These are phyloP conservation scores for Rhincodon typus DNA, from an alignment of 2,797 vertebrate genomes.

Conservation along the genomic window DNA sequence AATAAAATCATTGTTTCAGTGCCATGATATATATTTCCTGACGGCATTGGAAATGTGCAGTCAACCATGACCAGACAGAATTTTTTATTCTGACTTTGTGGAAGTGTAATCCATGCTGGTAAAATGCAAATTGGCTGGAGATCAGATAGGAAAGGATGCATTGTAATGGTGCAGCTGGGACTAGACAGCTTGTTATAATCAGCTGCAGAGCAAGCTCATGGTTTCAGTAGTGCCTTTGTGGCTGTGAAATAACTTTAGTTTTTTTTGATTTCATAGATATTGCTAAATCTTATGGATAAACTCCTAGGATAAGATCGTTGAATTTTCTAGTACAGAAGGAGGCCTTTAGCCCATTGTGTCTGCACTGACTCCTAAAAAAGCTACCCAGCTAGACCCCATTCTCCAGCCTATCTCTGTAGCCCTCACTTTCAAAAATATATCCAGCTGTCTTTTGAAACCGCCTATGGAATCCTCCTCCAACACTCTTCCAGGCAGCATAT, in stretches of 20 bases:
- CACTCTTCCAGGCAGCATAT: too few relatives aligned
- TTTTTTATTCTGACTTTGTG: background rate
- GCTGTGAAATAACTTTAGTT: background rate
- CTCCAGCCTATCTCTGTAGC: too few relatives aligned
- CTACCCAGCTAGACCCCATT: too few relatives aligned
- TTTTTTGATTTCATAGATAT: background rate
- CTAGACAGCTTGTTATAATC: background rate
- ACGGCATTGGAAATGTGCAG: background rate
- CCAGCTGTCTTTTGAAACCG: too few relatives aligned
- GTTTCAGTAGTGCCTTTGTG: background rate
- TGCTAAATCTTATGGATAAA: too few relatives aligned
- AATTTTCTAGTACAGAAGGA: too few relatives aligned
- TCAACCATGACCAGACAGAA: too few relatives aligned
- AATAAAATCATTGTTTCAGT: background rate
- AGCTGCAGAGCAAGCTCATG: background rate
- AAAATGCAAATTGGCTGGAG: constrained; percentile 21
- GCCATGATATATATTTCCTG: background rate
- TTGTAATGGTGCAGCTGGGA: background rate
- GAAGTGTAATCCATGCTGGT: background rate
- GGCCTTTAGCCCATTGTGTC: too few relatives aligned
- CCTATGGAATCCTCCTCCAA: too few relatives aligned
- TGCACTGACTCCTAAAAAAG: too few relatives aligned
- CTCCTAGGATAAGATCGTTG: too few relatives aligned
- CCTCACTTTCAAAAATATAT: too few relatives aligned
- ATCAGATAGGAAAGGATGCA: constrained; percentile 11